Evolutionary conservation across 2,888 invertebrate genomes (phyloP).

Genomic region (Caradrina clavipalpis): DNA sequence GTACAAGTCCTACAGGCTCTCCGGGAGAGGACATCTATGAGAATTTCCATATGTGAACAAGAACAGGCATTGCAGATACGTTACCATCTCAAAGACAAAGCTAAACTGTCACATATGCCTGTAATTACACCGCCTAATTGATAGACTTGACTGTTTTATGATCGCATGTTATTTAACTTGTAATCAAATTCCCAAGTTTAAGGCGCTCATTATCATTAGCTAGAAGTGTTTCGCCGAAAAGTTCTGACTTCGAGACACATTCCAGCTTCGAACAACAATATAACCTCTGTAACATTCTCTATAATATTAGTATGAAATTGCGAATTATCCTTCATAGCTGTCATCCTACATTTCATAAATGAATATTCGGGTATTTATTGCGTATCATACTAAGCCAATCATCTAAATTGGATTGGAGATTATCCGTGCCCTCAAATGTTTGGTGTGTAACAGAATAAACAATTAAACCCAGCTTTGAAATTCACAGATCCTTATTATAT

Average conservation of each 20-base stretch:
- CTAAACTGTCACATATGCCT: slow-evolving; percentile 10
- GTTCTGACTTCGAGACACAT: slow-evolving; percentile 45
- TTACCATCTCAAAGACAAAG: not conserved
- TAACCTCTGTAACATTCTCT: slow-evolving; percentile 12
- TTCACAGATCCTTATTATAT: slow-evolving; percentile 54
- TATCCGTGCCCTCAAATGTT: slow-evolving; percentile 54
- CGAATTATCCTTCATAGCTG: slow-evolving; percentile 33
- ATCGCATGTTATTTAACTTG: slow-evolving; percentile 37
- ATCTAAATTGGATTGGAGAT: slow-evolving; percentile 60
- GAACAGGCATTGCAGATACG: not conserved
- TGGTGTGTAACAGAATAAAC: slow-evolving; percentile 55
- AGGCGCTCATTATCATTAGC: slow-evolving; percentile 29
- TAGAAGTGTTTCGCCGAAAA: slow-evolving; percentile 41
- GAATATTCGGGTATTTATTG: slow-evolving; percentile 50
- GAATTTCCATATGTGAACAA: not conserved
- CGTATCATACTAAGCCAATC: slow-evolving; percentile 59
- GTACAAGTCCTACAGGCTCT: not conserved
- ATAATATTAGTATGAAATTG: slow-evolving; percentile 43
- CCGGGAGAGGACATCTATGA: not conserved
- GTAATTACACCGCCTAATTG: slow-evolving; percentile 27
- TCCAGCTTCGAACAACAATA: slow-evolving; percentile 43
- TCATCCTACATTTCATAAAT: slow-evolving; percentile 39
- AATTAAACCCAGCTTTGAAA: slow-evolving; percentile 47
- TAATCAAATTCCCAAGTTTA: slow-evolving; percentile 46
- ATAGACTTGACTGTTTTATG: slow-evolving; percentile 40